Evolutionary conservation across 2,113 vertebrate genomes (phyloP).

Genomic region (Sylvietta virens): DNA sequence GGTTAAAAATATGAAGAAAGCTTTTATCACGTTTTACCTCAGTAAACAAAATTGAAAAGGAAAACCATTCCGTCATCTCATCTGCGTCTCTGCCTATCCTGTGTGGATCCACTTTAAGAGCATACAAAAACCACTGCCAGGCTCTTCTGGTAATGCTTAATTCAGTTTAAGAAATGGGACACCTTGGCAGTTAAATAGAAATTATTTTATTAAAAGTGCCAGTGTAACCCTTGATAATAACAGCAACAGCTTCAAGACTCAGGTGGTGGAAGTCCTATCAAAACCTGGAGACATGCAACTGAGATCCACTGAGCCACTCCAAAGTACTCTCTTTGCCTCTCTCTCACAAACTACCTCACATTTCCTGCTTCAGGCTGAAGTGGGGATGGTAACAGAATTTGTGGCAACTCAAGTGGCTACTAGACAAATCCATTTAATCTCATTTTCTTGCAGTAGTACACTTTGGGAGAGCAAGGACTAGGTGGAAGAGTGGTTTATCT

Average conservation of each 20-base stretch:
- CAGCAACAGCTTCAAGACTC: background rate
- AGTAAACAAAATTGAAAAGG: background rate
- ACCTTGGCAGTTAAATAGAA: background rate
- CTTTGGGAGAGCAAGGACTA: background rate
- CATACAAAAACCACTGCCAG: background rate
- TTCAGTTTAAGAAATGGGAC: background rate
- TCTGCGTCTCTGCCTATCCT: background rate
- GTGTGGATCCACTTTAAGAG: background rate
- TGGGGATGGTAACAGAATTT: constrained; percentile 6
- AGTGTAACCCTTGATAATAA: background rate
- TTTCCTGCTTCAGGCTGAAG: background rate
- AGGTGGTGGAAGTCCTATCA: background rate
- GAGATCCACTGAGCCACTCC: background rate
- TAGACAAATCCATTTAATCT: constrained; percentile 52
- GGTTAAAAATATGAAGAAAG: background rate
- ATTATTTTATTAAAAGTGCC: background rate
- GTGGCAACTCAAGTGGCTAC: constrained; percentile 18
- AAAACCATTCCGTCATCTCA: background rate
- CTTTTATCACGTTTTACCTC: background rate
- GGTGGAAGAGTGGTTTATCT: constrained; percentile 33
- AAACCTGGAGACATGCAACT: background rate
- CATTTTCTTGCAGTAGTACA: constrained; percentile 37
- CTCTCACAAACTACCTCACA: background rate
- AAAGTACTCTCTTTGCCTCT: background rate
- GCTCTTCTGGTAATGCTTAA: background rate